A percentile compares a stretch with the other conserved stretches of the same genome.
phyloP scores from a whole-genome alignment of 53 echinoderm and acorn worm species.

The Temnopleurus reevesii region DNA sequence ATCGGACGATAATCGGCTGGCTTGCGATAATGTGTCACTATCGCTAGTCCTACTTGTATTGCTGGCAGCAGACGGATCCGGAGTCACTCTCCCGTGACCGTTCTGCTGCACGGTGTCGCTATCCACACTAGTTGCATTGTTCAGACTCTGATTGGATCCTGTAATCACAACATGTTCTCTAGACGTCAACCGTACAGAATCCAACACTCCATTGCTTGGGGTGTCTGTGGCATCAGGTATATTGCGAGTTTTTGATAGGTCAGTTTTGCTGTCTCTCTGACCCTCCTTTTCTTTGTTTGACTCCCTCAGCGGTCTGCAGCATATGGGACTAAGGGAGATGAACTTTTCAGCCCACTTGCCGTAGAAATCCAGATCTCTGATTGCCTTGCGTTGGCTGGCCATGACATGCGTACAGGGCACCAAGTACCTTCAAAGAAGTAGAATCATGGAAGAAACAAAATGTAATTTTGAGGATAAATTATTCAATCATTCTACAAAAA shows the following conservation, averaged over 20 bases:
- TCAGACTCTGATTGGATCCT: slow-evolving; percentile 62
- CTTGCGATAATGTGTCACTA: slow-evolving; percentile 45
- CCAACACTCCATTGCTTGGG: slow-evolving; percentile 45
- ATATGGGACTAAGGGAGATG: slow-evolving; percentile 77
- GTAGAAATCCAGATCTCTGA: slow-evolving; percentile 78
- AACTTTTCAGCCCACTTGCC: slow-evolving; percentile 86
- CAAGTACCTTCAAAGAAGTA: slow-evolving; percentile 66
- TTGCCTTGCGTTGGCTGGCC: slow-evolving; percentile 92
- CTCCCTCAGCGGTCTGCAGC: slow-evolving; percentile 53
- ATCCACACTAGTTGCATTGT: slow-evolving; percentile 32
- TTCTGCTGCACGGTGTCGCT: neutral
- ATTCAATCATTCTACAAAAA: too few species aligned
- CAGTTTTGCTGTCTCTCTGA: slow-evolving; percentile 9
- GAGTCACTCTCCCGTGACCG: slow-evolving; percentile 39
- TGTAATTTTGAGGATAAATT: too few species aligned
- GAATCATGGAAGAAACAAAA: too few species aligned
- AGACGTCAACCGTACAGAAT: slow-evolving; percentile 53
- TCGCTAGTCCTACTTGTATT: slow-evolving; percentile 43
- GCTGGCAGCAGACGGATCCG: neutral
- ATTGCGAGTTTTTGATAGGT: neutral
- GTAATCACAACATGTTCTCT: slow-evolving; percentile 64
- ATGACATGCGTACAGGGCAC: slow-evolving; percentile 98
- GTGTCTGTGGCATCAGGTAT: neutral
- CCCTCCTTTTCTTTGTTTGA: slow-evolving; percentile 14
- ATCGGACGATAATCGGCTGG: slow-evolving; percentile 32